These are phyloP conservation scores for Leucophenga montana DNA, from an alignment of 2,888 invertebrate genomes.

Conservation along the genomic window DNA sequence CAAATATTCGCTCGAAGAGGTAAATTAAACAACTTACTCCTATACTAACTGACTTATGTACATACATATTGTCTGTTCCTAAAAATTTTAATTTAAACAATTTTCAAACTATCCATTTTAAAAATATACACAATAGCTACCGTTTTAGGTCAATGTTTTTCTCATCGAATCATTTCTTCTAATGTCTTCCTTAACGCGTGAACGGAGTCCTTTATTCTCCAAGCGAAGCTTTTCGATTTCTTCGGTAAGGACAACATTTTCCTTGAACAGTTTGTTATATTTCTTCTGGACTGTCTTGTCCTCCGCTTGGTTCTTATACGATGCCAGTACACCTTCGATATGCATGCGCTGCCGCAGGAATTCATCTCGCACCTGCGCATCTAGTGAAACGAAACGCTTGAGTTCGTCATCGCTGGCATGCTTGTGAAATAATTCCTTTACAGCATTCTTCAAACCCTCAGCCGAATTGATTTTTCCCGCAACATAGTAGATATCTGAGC, in stretches of 20 bases:
- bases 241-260: slow-evolving; percentile 83
- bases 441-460: slow-evolving; percentile 62
- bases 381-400: slow-evolving; percentile 78
- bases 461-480: slow-evolving; percentile 86
- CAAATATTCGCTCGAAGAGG: too few relatives aligned
- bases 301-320: slow-evolving; percentile 55
- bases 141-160: not conserved
- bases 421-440: slow-evolving; percentile 72
- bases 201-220: slow-evolving; percentile 52
- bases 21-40: too few relatives aligned
- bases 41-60: too few relatives aligned
- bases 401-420: slow-evolving; percentile 83
- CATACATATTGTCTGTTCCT: too few relatives aligned
- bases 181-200: slow-evolving; percentile 47
- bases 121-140: too few relatives aligned
- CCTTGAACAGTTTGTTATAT: slow-evolving; percentile 79
- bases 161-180: slow-evolving; percentile 13
- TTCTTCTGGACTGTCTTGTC: slow-evolving; percentile 56
- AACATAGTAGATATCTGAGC: slow-evolving; percentile 86
- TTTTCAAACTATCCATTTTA: too few relatives aligned
- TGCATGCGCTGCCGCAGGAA: slow-evolving; percentile 87
- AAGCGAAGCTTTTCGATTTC: slow-evolving; percentile 84
- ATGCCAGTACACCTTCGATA: slow-evolving; percentile 76
- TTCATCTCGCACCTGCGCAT: slow-evolving; percentile 83
- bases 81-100: too few relatives aligned